These are phyloP conservation scores for Tanypteryx hageni DNA, from an alignment of 2,888 invertebrate species.

Conservation along the genomic window DNA sequence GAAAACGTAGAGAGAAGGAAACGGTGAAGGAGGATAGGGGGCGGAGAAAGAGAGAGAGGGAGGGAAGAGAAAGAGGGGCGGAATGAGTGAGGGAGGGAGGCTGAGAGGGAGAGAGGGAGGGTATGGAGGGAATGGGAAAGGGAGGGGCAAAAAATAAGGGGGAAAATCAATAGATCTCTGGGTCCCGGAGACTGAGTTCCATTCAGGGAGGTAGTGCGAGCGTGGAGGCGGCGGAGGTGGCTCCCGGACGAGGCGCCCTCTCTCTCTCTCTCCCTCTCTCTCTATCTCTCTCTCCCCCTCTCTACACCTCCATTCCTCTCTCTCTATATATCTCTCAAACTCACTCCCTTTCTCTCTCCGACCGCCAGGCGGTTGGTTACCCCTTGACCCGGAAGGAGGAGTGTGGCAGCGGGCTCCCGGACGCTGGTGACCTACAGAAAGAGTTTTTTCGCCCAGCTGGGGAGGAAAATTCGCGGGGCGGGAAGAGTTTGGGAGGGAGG, in stretches of 20 bases:
- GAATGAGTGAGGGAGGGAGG: not conserved
- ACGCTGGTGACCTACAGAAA: slow-evolving; percentile 45
- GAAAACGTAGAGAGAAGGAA: slow-evolving; percentile 23
- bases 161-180: slow-evolving; percentile 60
- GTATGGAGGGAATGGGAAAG: not conserved
- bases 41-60: not conserved
- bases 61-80: not conserved
- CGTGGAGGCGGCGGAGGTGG: slow-evolving; percentile 35
- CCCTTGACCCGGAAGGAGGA: slow-evolving; percentile 49
- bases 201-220: slow-evolving; percentile 40
- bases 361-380: slow-evolving; percentile 50
- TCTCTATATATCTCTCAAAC: not conserved
- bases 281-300: slow-evolving; percentile 12
- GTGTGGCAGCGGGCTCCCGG: not conserved
- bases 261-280: not conserved
- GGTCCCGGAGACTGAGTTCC: slow-evolving; percentile 51
- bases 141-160: slow-evolving; percentile 52
- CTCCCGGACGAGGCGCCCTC: not conserved
- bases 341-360: slow-evolving; percentile 1
- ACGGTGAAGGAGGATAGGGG: not conserved
- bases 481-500: not conserved
- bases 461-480: slow-evolving; percentile 37
- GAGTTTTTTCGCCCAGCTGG: slow-evolving; percentile 57
- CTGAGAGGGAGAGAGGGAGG: not conserved
- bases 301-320: not conserved